Percentiles rank a stretch among this genome's conserved stretches.
Evolutionary conservation across 2,888 invertebrate species (phyloP).

Genomic region (Leptopilina myrica): DNA sequence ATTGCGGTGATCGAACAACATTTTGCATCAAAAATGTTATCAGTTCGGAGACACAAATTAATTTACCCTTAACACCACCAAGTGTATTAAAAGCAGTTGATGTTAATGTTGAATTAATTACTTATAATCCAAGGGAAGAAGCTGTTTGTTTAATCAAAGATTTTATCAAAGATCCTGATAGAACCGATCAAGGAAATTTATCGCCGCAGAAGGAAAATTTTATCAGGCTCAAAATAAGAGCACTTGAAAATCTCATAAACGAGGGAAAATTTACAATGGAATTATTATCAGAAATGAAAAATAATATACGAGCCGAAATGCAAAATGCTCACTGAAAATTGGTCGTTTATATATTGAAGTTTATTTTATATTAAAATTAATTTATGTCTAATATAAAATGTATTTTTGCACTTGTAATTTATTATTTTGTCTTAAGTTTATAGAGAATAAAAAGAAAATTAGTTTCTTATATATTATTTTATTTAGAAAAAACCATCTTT

Average conservation of each 20-base stretch:
- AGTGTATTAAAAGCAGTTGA: conserved; percentile 45
- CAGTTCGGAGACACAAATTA: conserved; percentile 58
- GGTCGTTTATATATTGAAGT: no score
- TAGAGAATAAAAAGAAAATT: no score
- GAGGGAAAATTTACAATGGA: conserved; percentile 60
- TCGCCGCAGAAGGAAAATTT: conserved; percentile 58
- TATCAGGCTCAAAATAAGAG: conserved; percentile 63
- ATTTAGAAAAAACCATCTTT: no score
- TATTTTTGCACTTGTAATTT: no score
- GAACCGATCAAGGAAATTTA: conserved; percentile 46
- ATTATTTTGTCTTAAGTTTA: no score
- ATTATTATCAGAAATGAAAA: conserved; percentile 64
- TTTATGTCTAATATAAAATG: no score
- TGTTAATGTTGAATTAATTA: conserved; percentile 65
- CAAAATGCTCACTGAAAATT: conserved; percentile 41
- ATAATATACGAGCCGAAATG: conserved; percentile 63
- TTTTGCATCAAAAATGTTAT: conserved; percentile 64
- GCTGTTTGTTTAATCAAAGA: conserved; percentile 70
- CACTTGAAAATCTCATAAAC: conserved; percentile 57
- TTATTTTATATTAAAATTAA: no score
- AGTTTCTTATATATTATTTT: no score
- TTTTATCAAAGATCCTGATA: conserved; percentile 59
- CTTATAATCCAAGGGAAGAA: conserved; percentile 57
- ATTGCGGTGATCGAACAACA: conserved; percentile 52
- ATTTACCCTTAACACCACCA: conserved; percentile 58